A percentile compares a stretch with the other conserved stretches of the same genome.
Evolutionary conservation across 2,888 invertebrate genomes (phyloP).

Genomic region (Axea sp.): DNA sequence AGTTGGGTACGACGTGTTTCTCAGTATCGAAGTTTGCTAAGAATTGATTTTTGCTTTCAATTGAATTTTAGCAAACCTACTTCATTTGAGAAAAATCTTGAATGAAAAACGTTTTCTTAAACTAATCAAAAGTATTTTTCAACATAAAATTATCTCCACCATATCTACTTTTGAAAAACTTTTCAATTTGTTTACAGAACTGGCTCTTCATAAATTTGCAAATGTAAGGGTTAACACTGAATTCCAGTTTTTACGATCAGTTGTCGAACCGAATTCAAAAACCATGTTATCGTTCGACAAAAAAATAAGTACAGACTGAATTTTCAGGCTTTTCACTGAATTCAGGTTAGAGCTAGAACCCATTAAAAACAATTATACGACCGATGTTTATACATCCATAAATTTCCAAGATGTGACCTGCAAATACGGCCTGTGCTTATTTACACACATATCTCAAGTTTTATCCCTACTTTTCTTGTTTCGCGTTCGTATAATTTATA

Average conservation of each 20-base stretch:
- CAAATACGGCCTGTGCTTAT: constrained; percentile 60
- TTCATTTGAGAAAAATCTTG: too few species aligned
- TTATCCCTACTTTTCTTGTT: neutral
- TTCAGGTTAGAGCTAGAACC: constrained; percentile 3
- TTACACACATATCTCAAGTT: constrained; percentile 37
- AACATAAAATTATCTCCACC: too few species aligned
- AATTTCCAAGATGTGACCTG: constrained; percentile 34
- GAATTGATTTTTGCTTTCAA: too few species aligned
- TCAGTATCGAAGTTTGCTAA: constrained; percentile 6
- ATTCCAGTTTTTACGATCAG: too few species aligned
- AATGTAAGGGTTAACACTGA: too few species aligned
- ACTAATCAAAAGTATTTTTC: too few species aligned
- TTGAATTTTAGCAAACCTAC: too few species aligned
- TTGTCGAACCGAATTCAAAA: constrained; percentile 8
- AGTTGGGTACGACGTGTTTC: neutral
- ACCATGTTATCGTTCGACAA: too few species aligned
- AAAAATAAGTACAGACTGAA: constrained; percentile 31
- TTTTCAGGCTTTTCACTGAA: constrained; percentile 13
- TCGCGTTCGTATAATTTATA: constrained; percentile 24
- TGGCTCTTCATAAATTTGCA: too few species aligned
- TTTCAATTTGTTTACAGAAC: too few species aligned
- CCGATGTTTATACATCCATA: constrained; percentile 20
- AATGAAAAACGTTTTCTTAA: too few species aligned
- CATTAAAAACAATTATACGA: neutral
- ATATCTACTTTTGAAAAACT: too few species aligned